Evolutionary conservation across 2,888 invertebrate genomes (phyloP), one percentile per base, ranked within the genome.

Genomic region (Acanthosepion pharaonis): DNA sequence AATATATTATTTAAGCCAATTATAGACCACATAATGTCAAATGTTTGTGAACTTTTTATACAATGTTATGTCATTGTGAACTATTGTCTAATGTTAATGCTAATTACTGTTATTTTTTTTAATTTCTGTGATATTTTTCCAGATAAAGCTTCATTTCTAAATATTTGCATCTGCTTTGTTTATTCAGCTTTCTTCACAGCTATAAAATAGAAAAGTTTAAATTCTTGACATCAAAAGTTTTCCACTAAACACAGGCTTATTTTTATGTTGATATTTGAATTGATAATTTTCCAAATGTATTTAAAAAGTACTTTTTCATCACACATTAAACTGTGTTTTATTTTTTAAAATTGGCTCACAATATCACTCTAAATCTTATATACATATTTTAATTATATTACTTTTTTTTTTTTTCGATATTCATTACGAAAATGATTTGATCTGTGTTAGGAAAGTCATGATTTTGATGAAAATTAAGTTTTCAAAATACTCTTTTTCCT

Each of bases 31-130:
- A n/a, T 78, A n/a, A 78, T 78, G 78, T 78, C 15, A 78, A 78
- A 78, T 78, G 78, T 78, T 78, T 78, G 78, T 78, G 78, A 78
- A 78, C n/a, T 33, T 78, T 64, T 78, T 78, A 78, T 78, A 78
- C n/a, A 78, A 78, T 78, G 78, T 78, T 78, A 78, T 78, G 78
- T 78, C 78, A 78, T 78, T n/a, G 78, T 78, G n/a, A 78, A 78
- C 78, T 78, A 78, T 78, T 78, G 78, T 78, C 78, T 78, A 15
- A 78, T 78, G 78, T 33, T 78, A n/a, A 78, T 78, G 33, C 78
- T 78, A 78, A 78, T 78, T 78, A n/a, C 78, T 78, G 78, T 78
- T n/a, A 78, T 78, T 78, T 78, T 78, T 78, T 78, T 78, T 78
- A n/a, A 78, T 78, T n/a, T 78, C 78, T 78, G 78, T 78, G 78